Evolutionary conservation across 1,140 invertebrate genomes (phyloP).

Genomic region (Thalassaphorura encarpata): DNA sequence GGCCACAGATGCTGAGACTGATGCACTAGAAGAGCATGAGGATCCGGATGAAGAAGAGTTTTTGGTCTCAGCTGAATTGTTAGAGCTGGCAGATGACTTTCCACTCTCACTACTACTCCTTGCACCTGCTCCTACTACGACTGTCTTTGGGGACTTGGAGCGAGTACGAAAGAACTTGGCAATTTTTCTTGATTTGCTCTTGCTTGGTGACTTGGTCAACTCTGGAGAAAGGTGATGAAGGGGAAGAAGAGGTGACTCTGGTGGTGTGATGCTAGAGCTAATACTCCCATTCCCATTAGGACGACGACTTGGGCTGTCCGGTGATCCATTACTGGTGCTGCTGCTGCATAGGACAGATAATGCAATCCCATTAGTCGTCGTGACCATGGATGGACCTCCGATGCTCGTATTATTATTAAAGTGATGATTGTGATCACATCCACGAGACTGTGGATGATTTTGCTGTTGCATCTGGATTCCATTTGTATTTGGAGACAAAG

Average conservation of each 20-base stretch:
- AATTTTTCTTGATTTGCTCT: constrained; percentile 32
- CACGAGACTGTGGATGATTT: neutral
- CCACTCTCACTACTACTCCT: constrained; percentile 31
- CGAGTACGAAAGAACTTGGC: constrained; percentile 29
- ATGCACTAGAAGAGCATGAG: constrained; percentile 23
- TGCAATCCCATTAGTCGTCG: constrained; percentile 10
- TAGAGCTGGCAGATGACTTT: constrained; percentile 26
- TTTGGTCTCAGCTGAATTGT: constrained; percentile 9
- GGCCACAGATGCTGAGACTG: constrained; percentile 5
- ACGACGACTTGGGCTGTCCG: neutral
- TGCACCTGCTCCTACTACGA: neutral
- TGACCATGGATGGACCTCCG: neutral
- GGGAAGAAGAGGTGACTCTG: constrained; percentile 7
- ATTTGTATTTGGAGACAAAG: neutral
- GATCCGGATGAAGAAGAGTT: constrained; percentile 23
- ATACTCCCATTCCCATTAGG: neutral
- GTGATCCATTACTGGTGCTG: neutral
- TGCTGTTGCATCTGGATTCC: neutral
- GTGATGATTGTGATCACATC: constrained; percentile 25
- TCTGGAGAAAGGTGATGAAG: constrained; percentile 4
- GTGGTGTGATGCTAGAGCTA: neutral
- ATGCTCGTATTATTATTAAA: neutral
- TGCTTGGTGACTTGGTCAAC: constrained; percentile 28
- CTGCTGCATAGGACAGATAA: too few relatives aligned
- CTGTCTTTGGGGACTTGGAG: constrained; percentile 30